phyloP scores from a whole-genome alignment of 2,113 vertebrate species.

The Cheirogaleus medius region DNA sequence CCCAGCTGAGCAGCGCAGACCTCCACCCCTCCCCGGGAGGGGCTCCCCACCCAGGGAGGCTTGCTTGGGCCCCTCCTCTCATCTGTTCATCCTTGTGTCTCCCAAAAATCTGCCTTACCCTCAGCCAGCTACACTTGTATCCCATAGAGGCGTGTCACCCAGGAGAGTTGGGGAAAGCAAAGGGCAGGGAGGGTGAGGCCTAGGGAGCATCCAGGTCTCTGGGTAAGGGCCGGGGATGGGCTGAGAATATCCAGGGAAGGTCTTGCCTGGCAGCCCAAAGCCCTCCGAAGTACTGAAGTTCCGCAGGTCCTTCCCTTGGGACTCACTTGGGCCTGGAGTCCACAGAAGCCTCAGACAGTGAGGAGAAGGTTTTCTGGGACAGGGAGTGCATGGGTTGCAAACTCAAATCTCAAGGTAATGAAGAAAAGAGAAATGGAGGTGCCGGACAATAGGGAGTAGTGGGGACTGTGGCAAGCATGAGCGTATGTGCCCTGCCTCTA shows the following conservation, averaged over 20 bases:
- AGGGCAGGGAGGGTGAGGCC: not conserved
- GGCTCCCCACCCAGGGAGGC: not conserved
- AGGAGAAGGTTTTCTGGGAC: not conserved
- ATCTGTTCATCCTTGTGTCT: not conserved
- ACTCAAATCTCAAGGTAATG: not conserved
- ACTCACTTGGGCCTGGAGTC: not conserved
- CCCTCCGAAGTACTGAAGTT: not conserved
- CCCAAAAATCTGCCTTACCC: conserved; percentile 7
- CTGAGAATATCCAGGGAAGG: not conserved
- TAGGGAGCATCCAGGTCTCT: not conserved
- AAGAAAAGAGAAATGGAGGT: not conserved
- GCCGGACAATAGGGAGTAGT: not conserved
- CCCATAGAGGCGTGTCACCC: not conserved
- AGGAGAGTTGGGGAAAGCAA: not conserved
- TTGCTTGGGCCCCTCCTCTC: not conserved
- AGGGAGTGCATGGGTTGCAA: not conserved
- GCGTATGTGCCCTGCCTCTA: not conserved
- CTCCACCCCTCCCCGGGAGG: not conserved
- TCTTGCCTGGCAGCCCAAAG: not conserved
- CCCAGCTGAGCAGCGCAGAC: conserved; percentile 14
- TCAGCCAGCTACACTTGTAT: not conserved
- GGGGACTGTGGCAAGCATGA: not conserved
- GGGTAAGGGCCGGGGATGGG: not conserved
- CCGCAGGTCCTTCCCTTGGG: not conserved
- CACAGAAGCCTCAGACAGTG: not conserved